phyloP scores from a whole-genome alignment of 2,113 vertebrate species.

The Antigone vipio region DNA sequence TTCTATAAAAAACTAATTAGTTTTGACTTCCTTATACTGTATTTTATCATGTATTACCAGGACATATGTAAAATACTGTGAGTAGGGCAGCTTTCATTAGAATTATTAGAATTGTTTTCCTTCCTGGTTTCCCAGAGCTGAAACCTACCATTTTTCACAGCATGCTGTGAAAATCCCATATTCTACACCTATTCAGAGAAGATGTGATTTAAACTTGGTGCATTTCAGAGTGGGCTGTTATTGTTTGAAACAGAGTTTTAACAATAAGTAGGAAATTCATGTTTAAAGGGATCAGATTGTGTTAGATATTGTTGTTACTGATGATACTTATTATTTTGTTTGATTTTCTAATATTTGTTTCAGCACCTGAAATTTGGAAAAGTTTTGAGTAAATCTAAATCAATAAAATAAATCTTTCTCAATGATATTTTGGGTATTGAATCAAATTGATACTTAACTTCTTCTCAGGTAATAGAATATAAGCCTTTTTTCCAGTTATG shows the following conservation, averaged over 20 bases:
- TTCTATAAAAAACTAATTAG: neutral
- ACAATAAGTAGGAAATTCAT: neutral
- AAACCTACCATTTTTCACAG: neutral
- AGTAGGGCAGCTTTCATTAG: neutral
- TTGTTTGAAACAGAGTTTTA: neutral
- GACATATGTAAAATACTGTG: neutral
- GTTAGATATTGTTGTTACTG: neutral
- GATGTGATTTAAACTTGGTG: neutral
- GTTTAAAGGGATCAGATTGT: neutral
- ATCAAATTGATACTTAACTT: neutral
- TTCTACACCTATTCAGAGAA: neutral
- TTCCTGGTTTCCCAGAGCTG: neutral
- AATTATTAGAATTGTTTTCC: neutral
- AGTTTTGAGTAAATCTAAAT: neutral
- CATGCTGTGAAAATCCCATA: constrained; percentile 16
- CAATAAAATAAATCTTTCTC: neutral
- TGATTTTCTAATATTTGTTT: neutral
- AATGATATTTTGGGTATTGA: neutral
- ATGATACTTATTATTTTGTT: neutral
- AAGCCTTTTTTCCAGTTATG: neutral
- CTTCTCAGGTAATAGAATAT: neutral
- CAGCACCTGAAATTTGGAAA: neutral
- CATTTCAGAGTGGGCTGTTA: neutral
- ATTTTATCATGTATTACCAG: neutral
- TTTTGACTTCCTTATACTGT: neutral